Evolutionary conservation across 2,888 invertebrate genomes (phyloP).

Genomic region (Eupithecia subumbrata): DNA sequence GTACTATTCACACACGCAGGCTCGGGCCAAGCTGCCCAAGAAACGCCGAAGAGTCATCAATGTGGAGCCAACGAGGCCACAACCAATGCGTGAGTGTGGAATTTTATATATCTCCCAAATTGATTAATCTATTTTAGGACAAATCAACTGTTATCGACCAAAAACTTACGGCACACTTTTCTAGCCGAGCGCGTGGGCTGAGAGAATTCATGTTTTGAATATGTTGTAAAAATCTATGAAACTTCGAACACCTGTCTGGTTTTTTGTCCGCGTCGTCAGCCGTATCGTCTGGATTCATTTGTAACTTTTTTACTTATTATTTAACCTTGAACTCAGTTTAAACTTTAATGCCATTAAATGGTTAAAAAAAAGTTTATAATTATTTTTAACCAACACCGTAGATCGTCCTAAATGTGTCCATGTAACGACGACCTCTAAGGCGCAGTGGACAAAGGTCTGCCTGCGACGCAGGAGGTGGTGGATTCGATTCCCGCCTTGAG

Average conservation of each 20-base stretch:
- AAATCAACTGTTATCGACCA: background rate
- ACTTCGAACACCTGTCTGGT: background rate
- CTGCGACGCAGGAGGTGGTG: background rate
- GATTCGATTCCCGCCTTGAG: background rate
- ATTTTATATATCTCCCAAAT: background rate
- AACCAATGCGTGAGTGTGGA: conserved; percentile 77
- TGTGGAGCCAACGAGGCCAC: conserved; percentile 93
- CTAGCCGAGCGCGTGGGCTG: background rate
- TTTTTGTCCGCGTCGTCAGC: background rate
- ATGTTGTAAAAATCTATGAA: background rate
- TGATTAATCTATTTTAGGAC: background rate
- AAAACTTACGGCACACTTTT: background rate
- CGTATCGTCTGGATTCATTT: background rate
- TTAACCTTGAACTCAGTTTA: background rate
- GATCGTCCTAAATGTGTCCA: background rate
- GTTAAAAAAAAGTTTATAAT: background rate
- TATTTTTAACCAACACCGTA: background rate
- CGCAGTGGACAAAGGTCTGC: too few species aligned
- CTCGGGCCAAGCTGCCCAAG: conserved; percentile 99
- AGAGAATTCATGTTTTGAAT: background rate
- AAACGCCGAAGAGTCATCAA: conserved; percentile 98
- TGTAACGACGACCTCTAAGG: too few species aligned
- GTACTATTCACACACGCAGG: conserved; percentile 98
- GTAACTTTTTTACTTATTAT: background rate
- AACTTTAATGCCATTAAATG: background rate